These are phyloP conservation scores for Mechanitis mazaeus DNA, from an alignment of 2,888 invertebrate genomes.

Conservation along the genomic window DNA sequence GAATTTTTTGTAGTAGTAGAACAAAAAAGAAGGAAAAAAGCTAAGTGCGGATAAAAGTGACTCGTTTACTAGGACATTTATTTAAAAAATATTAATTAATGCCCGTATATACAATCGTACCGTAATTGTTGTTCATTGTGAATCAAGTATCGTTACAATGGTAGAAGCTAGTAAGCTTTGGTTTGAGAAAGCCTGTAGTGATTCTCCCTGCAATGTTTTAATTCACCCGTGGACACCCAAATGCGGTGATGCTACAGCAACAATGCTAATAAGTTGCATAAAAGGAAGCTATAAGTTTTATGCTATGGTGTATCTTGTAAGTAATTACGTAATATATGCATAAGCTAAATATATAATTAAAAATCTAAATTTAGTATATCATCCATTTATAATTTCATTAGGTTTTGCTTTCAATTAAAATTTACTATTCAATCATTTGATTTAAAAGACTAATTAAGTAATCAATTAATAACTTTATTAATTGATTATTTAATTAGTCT, in stretches of 20 bases:
- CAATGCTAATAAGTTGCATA: constrained; percentile 63
- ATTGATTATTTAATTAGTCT: no score
- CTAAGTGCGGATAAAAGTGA: no score
- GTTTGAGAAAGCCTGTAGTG: constrained; percentile 63
- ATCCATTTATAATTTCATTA: no score
- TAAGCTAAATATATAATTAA: no score
- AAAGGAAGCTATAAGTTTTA: constrained; percentile 72
- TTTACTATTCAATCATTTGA: no score
- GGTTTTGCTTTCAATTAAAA: no score
- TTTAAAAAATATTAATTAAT: constrained; percentile 7
- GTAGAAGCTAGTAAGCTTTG: constrained; percentile 71
- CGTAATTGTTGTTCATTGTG: constrained; percentile 5
- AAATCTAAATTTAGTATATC: no score
- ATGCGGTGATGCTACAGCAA: constrained; percentile 58
- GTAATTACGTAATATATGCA: constrained; percentile 33
- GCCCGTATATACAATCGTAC: constrained; percentile 5
- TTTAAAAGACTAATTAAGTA: no score
- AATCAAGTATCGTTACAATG: constrained; percentile 43
- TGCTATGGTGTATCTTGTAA: constrained; percentile 71
- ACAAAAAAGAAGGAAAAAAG: no score
- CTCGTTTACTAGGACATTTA: constrained; percentile 1
- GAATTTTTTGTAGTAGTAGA: no score
- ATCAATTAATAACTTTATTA: no score
- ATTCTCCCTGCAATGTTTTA: constrained; percentile 54
- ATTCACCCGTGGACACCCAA: constrained; percentile 71